Percentiles rank a stretch among this genome's conserved stretches.
These are phyloP conservation scores for Charanyca ferruginea DNA, from an alignment of 2,888 invertebrate genomes.

Conservation along the genomic window DNA sequence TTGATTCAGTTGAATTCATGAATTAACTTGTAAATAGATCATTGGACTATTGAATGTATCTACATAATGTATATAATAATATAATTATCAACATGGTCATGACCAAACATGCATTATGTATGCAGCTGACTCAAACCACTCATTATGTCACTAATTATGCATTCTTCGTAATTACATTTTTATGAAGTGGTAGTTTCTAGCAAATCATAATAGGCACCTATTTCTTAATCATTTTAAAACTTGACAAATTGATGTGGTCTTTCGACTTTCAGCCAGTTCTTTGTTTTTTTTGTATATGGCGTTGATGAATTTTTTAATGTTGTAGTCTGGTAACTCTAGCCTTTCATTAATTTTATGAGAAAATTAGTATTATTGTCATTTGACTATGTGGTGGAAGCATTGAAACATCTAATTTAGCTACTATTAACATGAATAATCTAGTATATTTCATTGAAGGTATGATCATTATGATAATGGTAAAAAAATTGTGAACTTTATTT, in stretches of 20 bases:
- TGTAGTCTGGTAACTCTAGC: conserved; percentile 45
- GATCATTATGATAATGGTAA: conserved; percentile 19
- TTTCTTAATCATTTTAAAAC: conserved; percentile 6
- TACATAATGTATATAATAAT: conserved; percentile 14
- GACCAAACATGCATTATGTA: conserved; percentile 37
- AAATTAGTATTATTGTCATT: conserved; percentile 27
- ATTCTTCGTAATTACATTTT: conserved; percentile 26
- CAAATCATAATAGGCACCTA: background rate
- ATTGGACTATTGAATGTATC: conserved; percentile 13
- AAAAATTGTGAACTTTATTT: conserved; percentile 33
- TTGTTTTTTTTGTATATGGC: conserved; percentile 35
- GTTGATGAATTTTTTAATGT: conserved; percentile 26
- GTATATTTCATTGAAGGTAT: conserved; percentile 17
- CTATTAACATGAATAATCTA: conserved; percentile 5
- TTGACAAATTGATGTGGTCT: conserved; percentile 15
- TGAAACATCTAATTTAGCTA: conserved; percentile 22
- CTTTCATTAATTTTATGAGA: background rate
- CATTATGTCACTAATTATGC: conserved; percentile 35
- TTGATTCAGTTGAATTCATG: conserved; percentile 1
- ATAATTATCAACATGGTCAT: conserved; percentile 35
- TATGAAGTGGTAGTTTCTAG: conserved; percentile 11
- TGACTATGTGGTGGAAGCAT: conserved; percentile 11
- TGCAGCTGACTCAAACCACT: conserved; percentile 27
- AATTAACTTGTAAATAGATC: conserved; percentile 21
- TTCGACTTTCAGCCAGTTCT: conserved; percentile 45